Percentiles rank a stretch among this genome's conserved stretches.
Evolutionary conservation across 2,113 vertebrate species (phyloP).

Genomic region (Bucco capensis): DNA sequence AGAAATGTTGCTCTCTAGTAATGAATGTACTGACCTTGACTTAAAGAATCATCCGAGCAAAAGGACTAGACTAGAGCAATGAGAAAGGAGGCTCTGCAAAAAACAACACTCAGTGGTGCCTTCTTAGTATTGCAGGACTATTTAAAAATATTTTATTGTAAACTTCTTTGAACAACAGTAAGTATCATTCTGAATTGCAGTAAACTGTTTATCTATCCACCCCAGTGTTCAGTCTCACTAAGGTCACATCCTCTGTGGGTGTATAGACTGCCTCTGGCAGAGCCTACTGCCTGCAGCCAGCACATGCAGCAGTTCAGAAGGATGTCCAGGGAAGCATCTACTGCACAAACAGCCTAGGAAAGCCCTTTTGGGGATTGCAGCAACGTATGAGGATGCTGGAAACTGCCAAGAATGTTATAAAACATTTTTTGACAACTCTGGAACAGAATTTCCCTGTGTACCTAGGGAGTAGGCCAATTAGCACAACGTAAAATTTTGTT

Average conservation of each 20-base stretch:
- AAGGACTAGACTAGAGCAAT: neutral
- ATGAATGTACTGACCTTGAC: neutral
- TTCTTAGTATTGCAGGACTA: neutral
- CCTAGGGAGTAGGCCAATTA: neutral
- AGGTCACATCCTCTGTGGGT: neutral
- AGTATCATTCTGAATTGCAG: neutral
- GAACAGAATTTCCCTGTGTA: neutral
- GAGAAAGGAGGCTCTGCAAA: neutral
- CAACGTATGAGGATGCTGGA: neutral
- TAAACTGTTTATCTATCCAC: neutral
- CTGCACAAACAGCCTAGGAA: neutral
- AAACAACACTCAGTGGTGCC: neutral
- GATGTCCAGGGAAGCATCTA: neutral
- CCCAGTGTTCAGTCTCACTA: neutral
- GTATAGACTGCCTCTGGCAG: accelerated
- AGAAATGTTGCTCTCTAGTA: neutral
- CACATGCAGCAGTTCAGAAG: neutral
- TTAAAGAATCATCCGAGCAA: neutral
- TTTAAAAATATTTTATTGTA: neutral
- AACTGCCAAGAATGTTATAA: neutral
- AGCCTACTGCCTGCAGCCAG: neutral
- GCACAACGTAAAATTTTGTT: accelerated
- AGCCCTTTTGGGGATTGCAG: neutral
- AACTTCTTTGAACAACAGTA: neutral
- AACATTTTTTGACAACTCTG: neutral